Evolutionary conservation across 2,113 vertebrate species (phyloP).

Genomic region (Protomyctophum bolini): DNA sequence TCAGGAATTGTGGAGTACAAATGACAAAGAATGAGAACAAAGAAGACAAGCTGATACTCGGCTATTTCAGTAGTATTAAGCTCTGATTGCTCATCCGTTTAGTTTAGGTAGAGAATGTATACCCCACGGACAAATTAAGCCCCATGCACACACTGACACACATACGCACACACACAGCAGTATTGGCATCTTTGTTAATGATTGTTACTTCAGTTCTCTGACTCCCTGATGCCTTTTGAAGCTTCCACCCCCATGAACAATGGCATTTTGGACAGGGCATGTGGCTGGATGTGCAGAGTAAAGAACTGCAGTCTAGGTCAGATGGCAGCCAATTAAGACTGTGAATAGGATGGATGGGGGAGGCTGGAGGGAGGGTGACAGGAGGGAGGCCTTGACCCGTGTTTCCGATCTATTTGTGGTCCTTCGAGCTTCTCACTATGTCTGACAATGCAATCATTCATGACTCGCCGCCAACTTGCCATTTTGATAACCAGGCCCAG

Average conservation of each 20-base stretch:
- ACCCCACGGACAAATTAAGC: too few species aligned
- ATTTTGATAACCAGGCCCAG: slow-evolving; percentile 38
- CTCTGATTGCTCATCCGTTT: slow-evolving; percentile 9
- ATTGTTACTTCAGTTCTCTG: slow-evolving; percentile 41
- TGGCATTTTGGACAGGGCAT: slow-evolving; percentile 50
- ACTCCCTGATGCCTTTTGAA: slow-evolving; percentile 9
- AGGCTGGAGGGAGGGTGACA: neutral
- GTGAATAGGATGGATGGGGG: slow-evolving; percentile 36
- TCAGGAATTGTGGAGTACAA: slow-evolving; percentile 53
- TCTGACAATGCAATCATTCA: slow-evolving; percentile 22
- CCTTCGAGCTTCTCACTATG: slow-evolving; percentile 46
- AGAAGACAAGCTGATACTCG: slow-evolving; percentile 29
- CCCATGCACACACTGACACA: too few species aligned
- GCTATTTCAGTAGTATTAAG: slow-evolving; percentile 18
- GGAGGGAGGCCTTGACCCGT: slow-evolving; percentile 50
- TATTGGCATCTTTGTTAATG: slow-evolving; percentile 43
- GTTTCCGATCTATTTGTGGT: slow-evolving; percentile 50
- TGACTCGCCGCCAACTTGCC: slow-evolving; percentile 26
- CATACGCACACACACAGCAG: neutral
- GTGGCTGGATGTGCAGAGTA: slow-evolving; percentile 38
- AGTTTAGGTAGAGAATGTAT: too few species aligned
- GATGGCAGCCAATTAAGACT: slow-evolving; percentile 70
- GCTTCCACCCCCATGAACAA: slow-evolving; percentile 37
- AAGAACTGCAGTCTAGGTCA: slow-evolving; percentile 57
- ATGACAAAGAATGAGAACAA: slow-evolving; percentile 60